Evolutionary conservation across 2,888 invertebrate species (phyloP), one percentile per base, ranked within the genome.

Genomic region (Lomographa bimaculata): DNA sequence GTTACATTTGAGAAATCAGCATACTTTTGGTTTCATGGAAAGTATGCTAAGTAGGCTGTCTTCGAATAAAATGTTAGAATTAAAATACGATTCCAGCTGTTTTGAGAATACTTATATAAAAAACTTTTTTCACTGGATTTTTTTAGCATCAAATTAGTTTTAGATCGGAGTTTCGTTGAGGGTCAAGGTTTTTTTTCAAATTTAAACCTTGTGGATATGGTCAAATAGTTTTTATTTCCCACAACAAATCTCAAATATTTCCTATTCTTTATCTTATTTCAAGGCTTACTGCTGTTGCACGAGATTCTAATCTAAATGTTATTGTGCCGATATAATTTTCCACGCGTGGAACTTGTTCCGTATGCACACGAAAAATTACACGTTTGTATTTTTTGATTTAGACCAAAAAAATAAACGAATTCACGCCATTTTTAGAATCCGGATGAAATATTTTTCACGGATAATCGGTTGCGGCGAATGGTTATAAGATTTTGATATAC

Each of bases 1-100:
- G 4, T 14, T 14, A 14, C 14, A 4, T 3, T 14, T 14, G 4
- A 14, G 14, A 14, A 47, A 47, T 43, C 52, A 62, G 44, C 54
- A 60, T 34, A 57, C 58, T 64, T 57, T 54, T 55, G 50, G 48
- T 50, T 36, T 39, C 47, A 38, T 52, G 61, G 47, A 60, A 62
- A 61, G 52, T 38, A 46, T 45, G 28, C 23, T 36, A 21, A 32
- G 4, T n/a, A n/a, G n/a, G n/a, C n/a, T n/a, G n/a, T n/a, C n/a
- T n/a, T n/a, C n/a, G n/a, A n/a, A n/a, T n/a, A n/a, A n/a, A n/a
- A n/a, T n/a, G n/a, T n/a, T n/a, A n/a, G n/a, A n/a, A n/a, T n/a
- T n/a, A n/a, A n/a, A n/a, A n/a, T n/a, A n/a, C n/a, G n/a, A n/a
- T n/a, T n/a, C n/a, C n/a, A n/a, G n/a, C n/a, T n/a, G n/a, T n/a